phyloP scores from a whole-genome alignment of 2,888 invertebrate species.

The Alitta virens region DNA sequence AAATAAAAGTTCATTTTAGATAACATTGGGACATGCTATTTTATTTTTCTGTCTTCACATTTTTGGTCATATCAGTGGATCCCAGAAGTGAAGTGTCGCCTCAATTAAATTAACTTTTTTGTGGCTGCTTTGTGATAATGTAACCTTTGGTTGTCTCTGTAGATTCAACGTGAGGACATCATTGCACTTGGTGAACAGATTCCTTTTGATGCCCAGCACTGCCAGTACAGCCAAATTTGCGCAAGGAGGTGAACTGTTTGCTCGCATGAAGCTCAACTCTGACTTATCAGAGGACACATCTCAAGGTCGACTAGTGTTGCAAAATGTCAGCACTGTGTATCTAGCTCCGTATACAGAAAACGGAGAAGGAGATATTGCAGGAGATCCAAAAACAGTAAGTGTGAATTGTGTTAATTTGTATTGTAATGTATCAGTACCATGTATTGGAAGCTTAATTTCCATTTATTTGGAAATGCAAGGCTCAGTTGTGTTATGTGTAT shows the following conservation, averaged over 20 bases:
- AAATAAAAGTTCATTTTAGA: too few species aligned
- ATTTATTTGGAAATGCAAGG: too few species aligned
- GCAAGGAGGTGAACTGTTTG: conserved; percentile 74
- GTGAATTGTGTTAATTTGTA: too few species aligned
- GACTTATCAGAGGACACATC: conserved; percentile 80
- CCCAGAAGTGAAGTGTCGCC: too few species aligned
- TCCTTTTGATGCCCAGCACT: conserved; percentile 65
- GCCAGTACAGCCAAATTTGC: conserved; percentile 73
- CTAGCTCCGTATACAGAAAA: conserved; percentile 53
- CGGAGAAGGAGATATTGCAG: not conserved
- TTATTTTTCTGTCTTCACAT: too few species aligned
- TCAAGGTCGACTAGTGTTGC: conserved; percentile 74
- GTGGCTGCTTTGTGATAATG: too few species aligned
- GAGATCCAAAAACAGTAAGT: conserved; percentile 5
- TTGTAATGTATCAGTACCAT: too few species aligned
- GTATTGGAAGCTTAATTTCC: too few species aligned
- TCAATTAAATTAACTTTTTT: too few species aligned
- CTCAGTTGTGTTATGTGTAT: not conserved
- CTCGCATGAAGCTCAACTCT: conserved; percentile 69
- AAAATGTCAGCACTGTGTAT: conserved; percentile 72
- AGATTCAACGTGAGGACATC: conserved; percentile 69
- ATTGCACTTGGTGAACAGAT: conserved; percentile 67
- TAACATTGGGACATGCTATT: too few species aligned
- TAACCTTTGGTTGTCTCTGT: too few species aligned
- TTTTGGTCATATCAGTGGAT: too few species aligned